phyloP scores from a whole-genome alignment of 2,113 vertebrate genomes.

The Leptobrachium ailaonicum region DNA sequence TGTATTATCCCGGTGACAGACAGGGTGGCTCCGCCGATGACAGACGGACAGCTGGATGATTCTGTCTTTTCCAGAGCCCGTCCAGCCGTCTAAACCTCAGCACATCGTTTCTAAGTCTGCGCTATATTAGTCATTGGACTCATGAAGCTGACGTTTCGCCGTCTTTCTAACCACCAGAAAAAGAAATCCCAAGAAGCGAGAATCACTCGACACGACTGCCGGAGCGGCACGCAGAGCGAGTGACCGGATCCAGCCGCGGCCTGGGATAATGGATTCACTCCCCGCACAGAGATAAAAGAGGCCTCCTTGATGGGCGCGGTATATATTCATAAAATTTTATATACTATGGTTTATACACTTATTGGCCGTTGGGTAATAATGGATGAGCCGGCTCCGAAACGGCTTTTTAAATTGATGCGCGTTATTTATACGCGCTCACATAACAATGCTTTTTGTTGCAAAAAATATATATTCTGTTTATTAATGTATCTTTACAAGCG shows the following conservation, averaged over 20 bases:
- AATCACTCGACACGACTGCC: not conserved
- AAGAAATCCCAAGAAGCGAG: not conserved
- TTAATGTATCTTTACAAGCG: constrained; percentile 92
- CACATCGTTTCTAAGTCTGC: constrained; percentile 74
- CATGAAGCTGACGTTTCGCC: constrained; percentile 67
- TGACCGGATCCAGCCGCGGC: constrained; percentile 44
- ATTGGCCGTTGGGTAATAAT: constrained; percentile 94
- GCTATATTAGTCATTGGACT: constrained; percentile 79
- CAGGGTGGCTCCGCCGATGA: constrained; percentile 62
- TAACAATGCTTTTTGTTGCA: constrained; percentile 92
- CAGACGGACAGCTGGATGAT: constrained; percentile 89
- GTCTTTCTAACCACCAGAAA: constrained; percentile 58
- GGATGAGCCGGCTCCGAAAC: constrained; percentile 87
- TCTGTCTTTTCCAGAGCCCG: constrained; percentile 76
- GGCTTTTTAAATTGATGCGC: constrained; percentile 83
- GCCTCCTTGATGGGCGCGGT: constrained; percentile 79
- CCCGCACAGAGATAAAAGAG: constrained; percentile 79
- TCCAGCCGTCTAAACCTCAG: constrained; percentile 68
- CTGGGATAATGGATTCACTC: constrained; percentile 63
- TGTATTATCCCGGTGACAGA: constrained; percentile 80
- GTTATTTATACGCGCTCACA: constrained; percentile 85
- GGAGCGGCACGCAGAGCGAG: constrained; percentile 16
- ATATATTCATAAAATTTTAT: constrained; percentile 98
- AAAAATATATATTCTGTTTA: constrained; percentile 90
- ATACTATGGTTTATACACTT: constrained; percentile 98